Base-by-base conservation (phyloP, 2,113 vertebrate species). In the Hippocampus zosterae region DNA sequence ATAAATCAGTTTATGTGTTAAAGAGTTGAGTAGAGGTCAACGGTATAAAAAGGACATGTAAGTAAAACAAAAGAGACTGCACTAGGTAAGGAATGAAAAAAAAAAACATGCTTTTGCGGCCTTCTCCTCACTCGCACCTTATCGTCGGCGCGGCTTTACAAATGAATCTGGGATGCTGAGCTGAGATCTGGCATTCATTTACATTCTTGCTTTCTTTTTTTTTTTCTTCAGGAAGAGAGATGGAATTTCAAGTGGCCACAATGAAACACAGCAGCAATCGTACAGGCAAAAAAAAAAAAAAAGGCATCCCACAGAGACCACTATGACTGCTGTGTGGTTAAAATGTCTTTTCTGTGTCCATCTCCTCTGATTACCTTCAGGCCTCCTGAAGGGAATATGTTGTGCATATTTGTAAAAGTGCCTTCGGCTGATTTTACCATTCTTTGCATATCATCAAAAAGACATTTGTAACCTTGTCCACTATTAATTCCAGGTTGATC, bases 151-250 rank as follows among this genome's bases (percentile, higher is more conserved):
- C 37, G 50, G 74, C 74, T 75, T 81, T 69, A 74, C 70, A 75
- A 77, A 85, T 83, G 66, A 82, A 71, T 78, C 72, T 40, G 50
- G 46, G 67, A 78, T 53, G 48, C 18, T 70, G 57, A 67, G 73
- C 69, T 55, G 53, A 73, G 73, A 86, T 84, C 89, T 88, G 86
- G 86, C 64, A 82, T 85, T 85, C 65, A 88, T 87, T 88, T 87
- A 85, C 86, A 87, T 87, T 88, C 81, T 89, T 84, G 72, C 73
- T 83, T 73, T 67, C 21, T 41, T 67, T 19, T 62, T 55, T 78
- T 76, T 66, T 69, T 72, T 60, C 59, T 60, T 72, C 41, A 64
- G 73, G 55, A 76, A 77, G 33, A 75, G 70, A 80, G 68, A 83
- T 87, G 78, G 82, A 87, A 88, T 85, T 86, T 81, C 82, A 81